Evolutionary conservation across 2,888 invertebrate genomes (phyloP).

Genomic region (Dorcus hopei): DNA sequence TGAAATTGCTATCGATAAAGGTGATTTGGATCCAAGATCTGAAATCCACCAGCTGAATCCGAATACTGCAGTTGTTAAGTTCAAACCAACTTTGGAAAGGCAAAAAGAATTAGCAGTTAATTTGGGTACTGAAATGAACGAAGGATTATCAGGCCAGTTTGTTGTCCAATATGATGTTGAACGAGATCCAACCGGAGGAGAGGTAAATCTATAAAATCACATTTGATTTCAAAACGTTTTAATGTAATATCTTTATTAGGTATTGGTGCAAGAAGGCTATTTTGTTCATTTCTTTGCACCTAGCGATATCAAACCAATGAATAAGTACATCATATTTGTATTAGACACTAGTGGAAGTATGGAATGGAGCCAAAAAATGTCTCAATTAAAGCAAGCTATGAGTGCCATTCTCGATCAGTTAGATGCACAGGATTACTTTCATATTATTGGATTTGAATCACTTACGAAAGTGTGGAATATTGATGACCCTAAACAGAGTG

Average conservation of each 20-base stretch:
- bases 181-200: constrained; percentile 57
- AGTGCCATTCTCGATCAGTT: constrained; percentile 63
- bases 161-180: constrained; percentile 69
- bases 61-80: constrained; percentile 49
- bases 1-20: constrained; percentile 57
- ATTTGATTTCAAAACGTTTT: background rate
- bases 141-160: constrained; percentile 63
- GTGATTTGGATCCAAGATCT: constrained; percentile 47
- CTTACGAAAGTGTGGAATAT: constrained; percentile 54
- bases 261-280: constrained; percentile 64
- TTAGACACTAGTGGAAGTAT: constrained; percentile 75
- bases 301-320: constrained; percentile 55
- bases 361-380: constrained; percentile 60
- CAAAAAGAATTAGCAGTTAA: constrained; percentile 55
- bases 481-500: background rate
- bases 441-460: constrained; percentile 65
- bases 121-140: constrained; percentile 38
- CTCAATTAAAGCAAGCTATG: constrained; percentile 67
- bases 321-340: constrained; percentile 71
- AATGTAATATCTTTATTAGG: constrained; percentile 42
- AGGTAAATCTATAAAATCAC: constrained; percentile 41
- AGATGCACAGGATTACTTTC: constrained; percentile 62
- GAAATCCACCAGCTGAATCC: constrained; percentile 32
- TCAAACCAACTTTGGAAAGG: constrained; percentile 57
- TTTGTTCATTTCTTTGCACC: constrained; percentile 77